Conservation (phyloP, 2,113 vertebrate genomes). For the Vulpes lagopus region DNA sequence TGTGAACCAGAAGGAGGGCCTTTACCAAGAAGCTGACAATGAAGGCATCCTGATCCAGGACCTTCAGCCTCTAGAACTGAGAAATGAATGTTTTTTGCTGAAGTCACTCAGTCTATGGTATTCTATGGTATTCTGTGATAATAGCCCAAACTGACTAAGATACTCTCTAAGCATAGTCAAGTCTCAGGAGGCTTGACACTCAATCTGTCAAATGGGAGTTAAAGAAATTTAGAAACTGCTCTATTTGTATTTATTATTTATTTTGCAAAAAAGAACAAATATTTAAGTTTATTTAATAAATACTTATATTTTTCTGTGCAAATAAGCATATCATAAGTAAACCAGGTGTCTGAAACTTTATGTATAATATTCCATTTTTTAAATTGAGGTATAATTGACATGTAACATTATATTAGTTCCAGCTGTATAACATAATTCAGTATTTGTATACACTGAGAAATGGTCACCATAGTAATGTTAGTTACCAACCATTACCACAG, state of each 20-base stretch:
- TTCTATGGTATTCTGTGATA: neutral
- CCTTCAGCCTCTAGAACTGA: neutral
- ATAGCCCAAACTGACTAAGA: neutral
- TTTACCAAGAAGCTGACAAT: neutral
- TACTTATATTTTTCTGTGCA: neutral
- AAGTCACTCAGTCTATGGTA: neutral
- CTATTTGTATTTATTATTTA: neutral
- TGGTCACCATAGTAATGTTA: neutral
- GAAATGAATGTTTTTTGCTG: neutral
- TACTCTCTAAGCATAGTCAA: neutral
- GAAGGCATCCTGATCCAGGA: neutral
- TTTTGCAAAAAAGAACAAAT: neutral
- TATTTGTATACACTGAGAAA: neutral
- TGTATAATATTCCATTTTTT: neutral
- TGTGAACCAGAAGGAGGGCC: neutral
- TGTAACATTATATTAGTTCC: neutral
- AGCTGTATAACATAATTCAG: neutral
- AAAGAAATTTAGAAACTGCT: slow-evolving; percentile 6
- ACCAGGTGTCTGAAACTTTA: neutral
- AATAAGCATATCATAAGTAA: neutral
- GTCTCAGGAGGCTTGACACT: neutral
- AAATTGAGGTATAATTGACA: neutral
- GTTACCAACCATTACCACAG: neutral
- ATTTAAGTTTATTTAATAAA: neutral
- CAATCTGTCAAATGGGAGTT: neutral